Evolutionary conservation across 2,888 invertebrate genomes (phyloP), one percentile per base, ranked within the genome.

Genomic region (Athalia circularis): DNA sequence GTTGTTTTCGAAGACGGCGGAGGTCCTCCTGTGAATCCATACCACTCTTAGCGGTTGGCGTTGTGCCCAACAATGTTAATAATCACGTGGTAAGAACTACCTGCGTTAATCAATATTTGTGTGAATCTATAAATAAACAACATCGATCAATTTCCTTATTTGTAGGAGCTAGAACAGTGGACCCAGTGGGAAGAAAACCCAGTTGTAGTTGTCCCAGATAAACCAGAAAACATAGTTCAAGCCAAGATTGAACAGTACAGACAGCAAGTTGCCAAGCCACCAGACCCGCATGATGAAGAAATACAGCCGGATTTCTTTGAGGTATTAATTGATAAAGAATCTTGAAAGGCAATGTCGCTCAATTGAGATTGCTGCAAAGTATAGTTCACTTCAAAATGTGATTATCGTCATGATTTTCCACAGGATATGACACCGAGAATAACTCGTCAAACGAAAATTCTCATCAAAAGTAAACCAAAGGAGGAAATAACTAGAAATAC

Each of bases 191-290:
- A 93, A 80, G 93, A 93, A 80, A 91, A 91, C 83, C 91, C 91
- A 6, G 90, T 91, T 0, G 87, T 87, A 15, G 87, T 89, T 29
- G 85, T 89, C 3, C 81, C 89, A 47, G 86, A 89, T 65, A 90
- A 88, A 80, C 91, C 92, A 5, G 79, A 85, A 4, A 90, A 87
- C 82, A 91, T 92, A 3, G 91, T 94, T 47, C 93, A 94, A 84
- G 93, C 93, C 82, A 93, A 94, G 85, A 94, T 94, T 72, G 93
- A 94, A 78, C 91, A 92, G 79, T 94, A 94, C 84, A 86, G 93
- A 57, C 93, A 93, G 81, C 92, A 92, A 79, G 90, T 92, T 75
- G 90, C 90, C 0, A 91, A 91, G 81, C 87, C 90, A 54, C 86
- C 89, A 13, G 90, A 91, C 61, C 85, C 89, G 4, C 61, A 77